A percentile compares a stretch with the other conserved stretches of the same genome.
Evolutionary conservation across 1,140 invertebrate genomes (phyloP).

Genomic region (Sesamia nonagrioides): DNA sequence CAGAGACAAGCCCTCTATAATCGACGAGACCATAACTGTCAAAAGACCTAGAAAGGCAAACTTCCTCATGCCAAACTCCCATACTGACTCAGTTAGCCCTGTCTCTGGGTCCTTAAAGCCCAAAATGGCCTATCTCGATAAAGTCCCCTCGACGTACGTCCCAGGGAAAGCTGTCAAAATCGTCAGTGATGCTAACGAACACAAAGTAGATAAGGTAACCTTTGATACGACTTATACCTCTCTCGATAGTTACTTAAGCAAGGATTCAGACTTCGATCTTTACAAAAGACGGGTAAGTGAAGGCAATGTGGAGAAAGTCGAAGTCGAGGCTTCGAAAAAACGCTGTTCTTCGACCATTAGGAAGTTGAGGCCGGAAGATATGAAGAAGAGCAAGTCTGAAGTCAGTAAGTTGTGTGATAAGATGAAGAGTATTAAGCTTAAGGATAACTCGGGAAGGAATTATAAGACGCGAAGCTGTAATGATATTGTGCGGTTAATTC

Average conservation of each 20-base stretch:
- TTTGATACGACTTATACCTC: slow-evolving; percentile 66
- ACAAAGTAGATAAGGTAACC: slow-evolving; percentile 84
- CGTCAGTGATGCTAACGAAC: slow-evolving; percentile 71
- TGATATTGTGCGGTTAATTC: slow-evolving; percentile 91
- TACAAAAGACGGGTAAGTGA: slow-evolving; percentile 76
- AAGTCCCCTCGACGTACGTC: slow-evolving; percentile 72
- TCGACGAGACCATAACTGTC: slow-evolving; percentile 76
- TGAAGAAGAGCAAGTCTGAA: slow-evolving; percentile 80
- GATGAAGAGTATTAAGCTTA: slow-evolving; percentile 77
- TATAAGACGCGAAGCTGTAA: slow-evolving; percentile 88
- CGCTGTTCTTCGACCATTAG: slow-evolving; percentile 79
- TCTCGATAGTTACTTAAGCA: slow-evolving; percentile 74
- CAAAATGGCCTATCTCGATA: slow-evolving; percentile 78
- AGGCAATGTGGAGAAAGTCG: slow-evolving; percentile 68
- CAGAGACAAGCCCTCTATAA: slow-evolving; percentile 74
- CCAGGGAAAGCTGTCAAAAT: slow-evolving; percentile 83
- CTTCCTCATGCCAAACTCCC: slow-evolving; percentile 69
- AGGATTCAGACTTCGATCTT: slow-evolving; percentile 69
- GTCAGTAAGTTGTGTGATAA: slow-evolving; percentile 82
- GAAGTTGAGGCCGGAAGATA: slow-evolving; percentile 74
- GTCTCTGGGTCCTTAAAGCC: slow-evolving; percentile 67
- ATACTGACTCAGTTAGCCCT: slow-evolving; percentile 76
- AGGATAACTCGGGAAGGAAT: slow-evolving; percentile 62
- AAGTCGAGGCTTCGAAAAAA: slow-evolving; percentile 65
- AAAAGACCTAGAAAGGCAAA: slow-evolving; percentile 74